Evolutionary conservation across 2,113 vertebrate genomes (phyloP).

Genomic region (Ammodytes marinus): DNA sequence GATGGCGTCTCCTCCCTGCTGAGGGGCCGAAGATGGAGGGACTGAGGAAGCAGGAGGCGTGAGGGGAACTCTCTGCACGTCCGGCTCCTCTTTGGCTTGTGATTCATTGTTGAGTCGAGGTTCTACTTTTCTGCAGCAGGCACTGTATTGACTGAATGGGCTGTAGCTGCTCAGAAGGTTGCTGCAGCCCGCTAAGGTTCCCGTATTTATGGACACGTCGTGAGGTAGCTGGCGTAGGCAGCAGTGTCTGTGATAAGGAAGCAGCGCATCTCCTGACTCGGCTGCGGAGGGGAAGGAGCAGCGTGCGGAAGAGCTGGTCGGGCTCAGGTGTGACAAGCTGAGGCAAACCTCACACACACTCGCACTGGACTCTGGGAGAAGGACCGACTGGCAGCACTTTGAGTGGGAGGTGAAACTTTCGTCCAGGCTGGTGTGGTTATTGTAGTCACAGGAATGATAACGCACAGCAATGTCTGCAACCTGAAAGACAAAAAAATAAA

Average conservation of each 20-base stretch:
- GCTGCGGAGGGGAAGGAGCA: slow-evolving; percentile 77
- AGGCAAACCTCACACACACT: slow-evolving; percentile 92
- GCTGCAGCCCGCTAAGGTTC: slow-evolving; percentile 83
- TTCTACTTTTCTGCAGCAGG: slow-evolving; percentile 90
- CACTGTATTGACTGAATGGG: slow-evolving; percentile 90
- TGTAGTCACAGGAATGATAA: slow-evolving; percentile 89
- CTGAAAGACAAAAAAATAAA: slow-evolving; percentile 79
- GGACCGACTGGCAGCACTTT: slow-evolving; percentile 91
- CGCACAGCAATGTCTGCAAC: slow-evolving; percentile 92
- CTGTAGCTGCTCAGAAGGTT: slow-evolving; percentile 89
- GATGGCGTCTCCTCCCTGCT: slow-evolving; percentile 73
- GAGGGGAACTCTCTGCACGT: background rate
- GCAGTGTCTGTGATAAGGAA: slow-evolving; percentile 86
- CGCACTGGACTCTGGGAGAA: slow-evolving; percentile 83
- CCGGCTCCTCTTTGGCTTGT: slow-evolving; percentile 57
- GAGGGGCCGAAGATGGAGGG: slow-evolving; percentile 57
- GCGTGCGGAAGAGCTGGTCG: slow-evolving; percentile 67
- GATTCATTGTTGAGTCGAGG: slow-evolving; percentile 59
- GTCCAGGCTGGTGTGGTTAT: slow-evolving; percentile 14
- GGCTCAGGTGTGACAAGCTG: slow-evolving; percentile 70
- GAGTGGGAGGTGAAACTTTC: slow-evolving; percentile 28
- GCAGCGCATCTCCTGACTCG: slow-evolving; percentile 85
- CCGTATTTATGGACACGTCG: slow-evolving; percentile 61
- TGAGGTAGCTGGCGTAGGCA: slow-evolving; percentile 78
- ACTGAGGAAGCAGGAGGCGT: background rate